These are phyloP conservation scores for Oryzias javanicus DNA, from an alignment of 2,113 vertebrate genomes.

Conservation along the genomic window DNA sequence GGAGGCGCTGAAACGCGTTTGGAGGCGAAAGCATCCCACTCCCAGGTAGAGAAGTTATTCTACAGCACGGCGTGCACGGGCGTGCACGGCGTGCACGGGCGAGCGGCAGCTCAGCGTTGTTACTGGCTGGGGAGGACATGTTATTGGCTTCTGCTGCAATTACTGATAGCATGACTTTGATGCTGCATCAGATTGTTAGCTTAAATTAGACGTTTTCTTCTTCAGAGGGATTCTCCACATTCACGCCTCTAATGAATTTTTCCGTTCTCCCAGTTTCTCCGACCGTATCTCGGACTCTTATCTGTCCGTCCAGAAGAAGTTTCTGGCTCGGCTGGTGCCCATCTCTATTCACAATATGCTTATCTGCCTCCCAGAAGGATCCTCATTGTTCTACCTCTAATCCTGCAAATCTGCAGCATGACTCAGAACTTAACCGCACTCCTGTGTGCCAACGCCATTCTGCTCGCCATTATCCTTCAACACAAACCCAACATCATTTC, in stretches of 20 bases:
- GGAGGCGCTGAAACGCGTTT: conserved; percentile 52
- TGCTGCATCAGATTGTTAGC: conserved; percentile 20
- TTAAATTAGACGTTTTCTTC: conserved; percentile 33
- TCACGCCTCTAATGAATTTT: conserved; percentile 59
- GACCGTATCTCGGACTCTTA: conserved; percentile 52
- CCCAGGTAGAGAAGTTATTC: conserved; percentile 59
- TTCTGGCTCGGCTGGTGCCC: conserved; percentile 56
- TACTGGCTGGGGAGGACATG: conserved; percentile 1
- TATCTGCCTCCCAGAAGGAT: conserved; percentile 71
- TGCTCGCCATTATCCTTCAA: conserved; percentile 56
- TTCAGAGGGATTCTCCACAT: conserved; percentile 35
- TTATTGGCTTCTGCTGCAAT: conserved; percentile 19
- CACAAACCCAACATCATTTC: conserved; percentile 46
- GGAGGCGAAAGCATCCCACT: conserved; percentile 55
- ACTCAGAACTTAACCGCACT: conserved; percentile 69
- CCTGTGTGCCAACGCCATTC: conserved; percentile 58
- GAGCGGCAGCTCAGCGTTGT: conserved; percentile 3
- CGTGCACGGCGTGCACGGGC: conserved; percentile 20
- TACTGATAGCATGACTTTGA: conserved; percentile 23
- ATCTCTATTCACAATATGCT: conserved; percentile 73
- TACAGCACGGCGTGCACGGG: too few relatives aligned
- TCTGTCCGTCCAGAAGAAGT: conserved; percentile 48
- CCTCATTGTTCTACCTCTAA: conserved; percentile 70
- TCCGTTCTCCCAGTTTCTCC: conserved; percentile 43
- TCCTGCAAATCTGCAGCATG: conserved; percentile 73